These are phyloP conservation scores for Allophyes oxyacanthae DNA, from an alignment of 2,888 invertebrate species.

Conservation along the genomic window DNA sequence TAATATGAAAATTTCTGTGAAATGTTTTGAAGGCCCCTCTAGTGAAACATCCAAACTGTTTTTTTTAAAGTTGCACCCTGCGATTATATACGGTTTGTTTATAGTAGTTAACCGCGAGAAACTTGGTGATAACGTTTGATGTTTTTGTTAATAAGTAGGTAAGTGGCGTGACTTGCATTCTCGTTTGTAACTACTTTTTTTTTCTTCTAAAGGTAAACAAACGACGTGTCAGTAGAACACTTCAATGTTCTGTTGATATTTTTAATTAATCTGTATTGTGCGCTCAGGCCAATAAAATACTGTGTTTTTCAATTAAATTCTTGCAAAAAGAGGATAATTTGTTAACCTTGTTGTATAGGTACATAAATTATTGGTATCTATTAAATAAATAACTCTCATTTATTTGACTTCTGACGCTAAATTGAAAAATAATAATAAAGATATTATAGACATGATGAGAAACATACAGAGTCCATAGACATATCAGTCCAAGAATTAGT, in stretches of 20 bases:
- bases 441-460: no score
- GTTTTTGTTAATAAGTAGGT: slow-evolving; percentile 55
- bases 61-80: slow-evolving; percentile 22
- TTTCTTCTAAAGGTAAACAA: slow-evolving; percentile 39
- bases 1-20: no score
- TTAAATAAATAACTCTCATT: no score
- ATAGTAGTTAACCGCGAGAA: slow-evolving; percentile 43
- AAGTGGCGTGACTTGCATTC: slow-evolving; percentile 60
- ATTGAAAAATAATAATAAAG: no score
- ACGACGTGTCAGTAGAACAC: slow-evolving; percentile 30
- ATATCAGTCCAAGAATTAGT: slow-evolving; percentile 4
- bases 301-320: not conserved
- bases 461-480: not conserved
- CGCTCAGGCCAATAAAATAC: no score
- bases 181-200: slow-evolving; percentile 36
- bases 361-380: no score
- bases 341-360: no score
- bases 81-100: slow-evolving; percentile 53
- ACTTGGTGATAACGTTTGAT: slow-evolving; percentile 51
- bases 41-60: slow-evolving; percentile 13
- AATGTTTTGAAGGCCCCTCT: slow-evolving; percentile 10
- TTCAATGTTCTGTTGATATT: slow-evolving; percentile 27
- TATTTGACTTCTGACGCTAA: no score
- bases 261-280: slow-evolving; percentile 35
- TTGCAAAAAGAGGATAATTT: no score